Conservation (phyloP, 2,797 vertebrate genomes). For the Galago senegalensis region DNA sequence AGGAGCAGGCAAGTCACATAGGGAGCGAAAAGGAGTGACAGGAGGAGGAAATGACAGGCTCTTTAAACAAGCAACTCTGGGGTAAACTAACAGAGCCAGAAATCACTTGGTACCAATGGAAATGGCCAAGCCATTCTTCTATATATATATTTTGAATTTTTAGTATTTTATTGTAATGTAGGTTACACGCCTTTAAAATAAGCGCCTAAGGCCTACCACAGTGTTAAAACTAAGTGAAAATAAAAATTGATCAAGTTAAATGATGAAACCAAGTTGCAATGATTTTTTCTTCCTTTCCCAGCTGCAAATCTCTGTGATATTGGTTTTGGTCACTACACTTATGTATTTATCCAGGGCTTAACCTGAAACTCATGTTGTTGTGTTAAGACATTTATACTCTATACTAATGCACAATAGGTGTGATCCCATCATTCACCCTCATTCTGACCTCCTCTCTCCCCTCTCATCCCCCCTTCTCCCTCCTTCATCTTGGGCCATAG, state of each 20-base stretch:
- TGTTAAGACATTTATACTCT: no score
- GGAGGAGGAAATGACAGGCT: not conserved
- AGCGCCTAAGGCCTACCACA: not conserved
- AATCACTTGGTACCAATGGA: not conserved
- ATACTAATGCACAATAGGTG: no score
- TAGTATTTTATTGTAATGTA: not conserved
- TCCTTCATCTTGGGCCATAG: no score
- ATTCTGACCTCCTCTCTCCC: no score
- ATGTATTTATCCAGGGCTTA: not conserved
- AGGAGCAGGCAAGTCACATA: not conserved
- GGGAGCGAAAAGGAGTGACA: not conserved
- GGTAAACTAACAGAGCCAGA: not conserved
- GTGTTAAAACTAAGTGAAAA: not conserved
- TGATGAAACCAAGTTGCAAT: not conserved
- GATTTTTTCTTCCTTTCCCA: not conserved
- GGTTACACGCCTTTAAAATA: not conserved
- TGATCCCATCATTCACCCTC: no score
- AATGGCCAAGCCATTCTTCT: not conserved
- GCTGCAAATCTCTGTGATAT: not conserved
- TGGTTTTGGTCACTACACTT: not conserved
- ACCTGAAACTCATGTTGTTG: not conserved
- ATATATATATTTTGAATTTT: not conserved
- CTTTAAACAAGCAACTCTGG: not conserved
- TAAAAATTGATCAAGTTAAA: not conserved
- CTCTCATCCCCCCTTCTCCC: no score